Evolutionary conservation across 2,888 invertebrate species (phyloP).

Genomic region (Microctonus hyperodae): DNA sequence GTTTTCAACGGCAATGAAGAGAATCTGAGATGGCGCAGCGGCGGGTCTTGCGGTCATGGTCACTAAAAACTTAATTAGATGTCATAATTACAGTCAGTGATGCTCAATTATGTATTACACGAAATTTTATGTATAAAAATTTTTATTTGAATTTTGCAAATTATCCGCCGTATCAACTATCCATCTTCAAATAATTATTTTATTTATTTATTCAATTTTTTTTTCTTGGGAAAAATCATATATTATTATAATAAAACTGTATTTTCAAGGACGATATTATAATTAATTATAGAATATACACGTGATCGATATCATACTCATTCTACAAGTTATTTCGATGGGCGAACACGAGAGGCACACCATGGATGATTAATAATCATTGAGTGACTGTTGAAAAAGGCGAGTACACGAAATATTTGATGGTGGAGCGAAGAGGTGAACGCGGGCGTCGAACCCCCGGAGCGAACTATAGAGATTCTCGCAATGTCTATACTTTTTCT

Average conservation of each 20-base stretch:
- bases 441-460: constrained; percentile 30
- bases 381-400: constrained; percentile 41
- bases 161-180: not conserved
- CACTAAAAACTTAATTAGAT: constrained; percentile 62
- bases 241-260: not conserved
- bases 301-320: constrained; percentile 40
- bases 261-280: constrained; percentile 36
- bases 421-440: constrained; percentile 7
- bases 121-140: not conserved
- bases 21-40: constrained; percentile 46
- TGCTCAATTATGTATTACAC: constrained; percentile 43
- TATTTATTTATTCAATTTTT: not conserved
- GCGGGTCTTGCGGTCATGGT: constrained; percentile 49
- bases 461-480: constrained; percentile 29
- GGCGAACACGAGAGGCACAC: constrained; percentile 11
- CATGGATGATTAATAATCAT: constrained; percentile 42
- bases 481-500: constrained; percentile 18
- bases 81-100: constrained; percentile 61
- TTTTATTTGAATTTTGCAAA: not conserved
- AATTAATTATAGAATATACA: constrained; percentile 41
- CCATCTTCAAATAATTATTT: not conserved
- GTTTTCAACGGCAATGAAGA: constrained; percentile 29
- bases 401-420: constrained; percentile 24
- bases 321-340: constrained; percentile 25
- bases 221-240: not conserved